Evolutionary conservation across 2,113 vertebrate species (phyloP).

Genomic region (Notechis scutatus): DNA sequence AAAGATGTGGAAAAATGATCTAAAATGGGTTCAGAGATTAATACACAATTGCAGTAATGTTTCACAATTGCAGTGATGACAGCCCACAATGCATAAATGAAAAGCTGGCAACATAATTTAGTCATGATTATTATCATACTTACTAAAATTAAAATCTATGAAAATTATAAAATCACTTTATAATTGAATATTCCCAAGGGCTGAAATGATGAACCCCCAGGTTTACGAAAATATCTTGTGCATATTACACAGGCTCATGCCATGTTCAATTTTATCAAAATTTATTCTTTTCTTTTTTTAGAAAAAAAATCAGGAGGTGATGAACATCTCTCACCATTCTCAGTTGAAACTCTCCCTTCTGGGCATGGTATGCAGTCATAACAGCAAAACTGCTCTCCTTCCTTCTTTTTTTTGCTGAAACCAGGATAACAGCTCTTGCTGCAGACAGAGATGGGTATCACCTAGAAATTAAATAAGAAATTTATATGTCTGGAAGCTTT

Average conservation of each 20-base stretch:
- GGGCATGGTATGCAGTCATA: neutral
- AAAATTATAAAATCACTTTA: neutral
- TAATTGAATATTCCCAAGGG: neutral
- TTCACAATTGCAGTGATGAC: neutral
- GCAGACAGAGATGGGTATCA: neutral
- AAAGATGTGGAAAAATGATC: neutral
- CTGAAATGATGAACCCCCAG: neutral
- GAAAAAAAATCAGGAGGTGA: neutral
- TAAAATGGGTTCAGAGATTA: neutral
- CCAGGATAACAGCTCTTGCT: neutral
- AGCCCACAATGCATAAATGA: neutral
- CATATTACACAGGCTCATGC: neutral
- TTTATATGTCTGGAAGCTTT: neutral
- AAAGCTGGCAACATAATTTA: neutral
- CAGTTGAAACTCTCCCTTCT: neutral
- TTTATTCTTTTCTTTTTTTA: neutral
- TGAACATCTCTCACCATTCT: neutral
- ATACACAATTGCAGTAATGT: neutral
- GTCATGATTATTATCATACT: neutral
- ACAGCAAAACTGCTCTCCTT: neutral
- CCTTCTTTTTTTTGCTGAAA: neutral
- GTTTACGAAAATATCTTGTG: neutral
- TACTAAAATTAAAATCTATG: neutral
- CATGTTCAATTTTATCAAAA: neutral
- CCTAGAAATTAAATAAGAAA: neutral